Conservation (phyloP, 2,888 invertebrate species). For the Alcis repandata region DNA sequence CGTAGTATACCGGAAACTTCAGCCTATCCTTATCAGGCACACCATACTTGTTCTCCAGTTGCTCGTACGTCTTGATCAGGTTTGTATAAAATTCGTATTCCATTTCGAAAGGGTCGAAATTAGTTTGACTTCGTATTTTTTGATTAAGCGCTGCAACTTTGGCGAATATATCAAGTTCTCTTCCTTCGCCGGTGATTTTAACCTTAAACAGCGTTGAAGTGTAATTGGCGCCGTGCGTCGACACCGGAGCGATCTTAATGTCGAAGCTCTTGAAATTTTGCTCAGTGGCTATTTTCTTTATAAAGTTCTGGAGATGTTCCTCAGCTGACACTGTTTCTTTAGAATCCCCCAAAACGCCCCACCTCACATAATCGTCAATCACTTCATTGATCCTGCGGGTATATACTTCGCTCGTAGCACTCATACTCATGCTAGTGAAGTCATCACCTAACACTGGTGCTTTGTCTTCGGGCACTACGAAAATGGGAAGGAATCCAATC, state of each 20-base stretch:
- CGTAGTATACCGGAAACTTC: conserved; percentile 57
- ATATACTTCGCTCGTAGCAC: background rate
- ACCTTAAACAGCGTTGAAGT: background rate
- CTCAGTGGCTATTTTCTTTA: conserved; percentile 1
- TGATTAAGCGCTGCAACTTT: conserved; percentile 8
- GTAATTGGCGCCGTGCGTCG: conserved; percentile 14
- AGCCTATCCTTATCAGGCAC: conserved; percentile 50
- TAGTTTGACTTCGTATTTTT: background rate
- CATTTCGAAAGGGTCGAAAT: background rate
- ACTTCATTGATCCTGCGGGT: background rate
- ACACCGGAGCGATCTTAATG: background rate
- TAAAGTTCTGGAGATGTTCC: background rate
- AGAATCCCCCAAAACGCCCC: background rate
- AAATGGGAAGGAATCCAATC: background rate
- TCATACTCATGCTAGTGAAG: background rate
- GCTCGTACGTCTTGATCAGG: conserved; percentile 42
- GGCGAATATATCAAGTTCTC: background rate
- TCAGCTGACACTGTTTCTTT: background rate
- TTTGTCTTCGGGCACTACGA: background rate
- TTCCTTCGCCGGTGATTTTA: background rate
- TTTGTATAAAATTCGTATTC: conserved; percentile 7
- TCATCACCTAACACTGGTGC: background rate
- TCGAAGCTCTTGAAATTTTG: background rate
- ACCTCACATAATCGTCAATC: background rate
- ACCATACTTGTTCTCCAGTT: conserved; percentile 43